A percentile compares a stretch with the other conserved stretches of the same genome.
These are phyloP conservation scores for Echeneis naucrates DNA, from an alignment of 2,797 vertebrate species.

Conservation along the genomic window DNA sequence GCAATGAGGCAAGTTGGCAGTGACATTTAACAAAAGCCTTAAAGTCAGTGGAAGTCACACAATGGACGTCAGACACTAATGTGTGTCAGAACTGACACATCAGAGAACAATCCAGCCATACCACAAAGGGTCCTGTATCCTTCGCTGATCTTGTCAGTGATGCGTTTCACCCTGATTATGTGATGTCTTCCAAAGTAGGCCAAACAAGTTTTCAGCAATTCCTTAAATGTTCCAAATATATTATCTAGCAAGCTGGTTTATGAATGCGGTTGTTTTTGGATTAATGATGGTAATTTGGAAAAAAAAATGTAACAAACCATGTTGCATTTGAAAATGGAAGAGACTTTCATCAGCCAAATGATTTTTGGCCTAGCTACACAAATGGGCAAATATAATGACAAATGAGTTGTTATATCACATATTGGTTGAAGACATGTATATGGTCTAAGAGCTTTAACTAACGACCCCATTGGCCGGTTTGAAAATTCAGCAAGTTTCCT, in stretches of 20 bases:
- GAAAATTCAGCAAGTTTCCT: conserved; percentile 64
- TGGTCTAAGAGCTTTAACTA: conserved; percentile 39
- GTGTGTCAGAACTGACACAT: conserved; percentile 17
- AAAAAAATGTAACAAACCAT: conserved; percentile 1
- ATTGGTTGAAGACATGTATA: conserved; percentile 10
- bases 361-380: conserved; percentile 22
- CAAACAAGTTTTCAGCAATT: neutral
- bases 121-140: conserved; percentile 3
- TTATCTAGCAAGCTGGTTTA: neutral
- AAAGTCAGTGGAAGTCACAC: conserved; percentile 19
- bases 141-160: conserved; percentile 9
- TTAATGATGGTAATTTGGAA: neutral
- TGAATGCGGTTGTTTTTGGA: neutral
- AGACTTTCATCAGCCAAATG: conserved; percentile 8
- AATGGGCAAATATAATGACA: conserved; percentile 6
- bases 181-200: neutral
- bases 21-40: conserved; percentile 11
- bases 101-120: conserved; percentile 8
- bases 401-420: neutral
- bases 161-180: neutral
- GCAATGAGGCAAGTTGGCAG: neutral
- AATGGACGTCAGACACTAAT: conserved; percentile 16
- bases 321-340: conserved; percentile 2
- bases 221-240: neutral
- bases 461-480: conserved; percentile 39